A percentile compares a stretch with the other conserved stretches of the same genome.
These are phyloP conservation scores for Oscheius sp. DNA, from an alignment of 2,888 invertebrate genomes.

Conservation along the genomic window DNA sequence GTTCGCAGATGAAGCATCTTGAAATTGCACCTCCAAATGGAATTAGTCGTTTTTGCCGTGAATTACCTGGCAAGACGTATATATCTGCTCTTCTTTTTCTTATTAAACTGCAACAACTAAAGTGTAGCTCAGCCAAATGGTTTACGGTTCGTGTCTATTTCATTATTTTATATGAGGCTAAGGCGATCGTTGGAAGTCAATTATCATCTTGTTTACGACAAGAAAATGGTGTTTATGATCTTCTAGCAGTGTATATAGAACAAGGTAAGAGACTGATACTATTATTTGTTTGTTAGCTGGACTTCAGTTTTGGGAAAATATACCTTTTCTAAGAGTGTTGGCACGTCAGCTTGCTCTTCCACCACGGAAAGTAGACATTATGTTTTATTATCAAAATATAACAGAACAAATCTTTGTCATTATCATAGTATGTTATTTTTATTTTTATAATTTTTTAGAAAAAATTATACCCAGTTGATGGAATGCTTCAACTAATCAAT, in stretches of 20 bases:
- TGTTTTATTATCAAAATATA: constrained; percentile 26
- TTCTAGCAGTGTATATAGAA: not conserved
- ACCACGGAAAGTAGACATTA: not conserved
- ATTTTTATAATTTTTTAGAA: not conserved
- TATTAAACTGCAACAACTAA: not conserved
- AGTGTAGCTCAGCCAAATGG: constrained; percentile 4
- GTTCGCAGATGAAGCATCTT: not conserved
- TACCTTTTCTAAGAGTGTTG: constrained; percentile 2
- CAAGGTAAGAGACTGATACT: too few species aligned
- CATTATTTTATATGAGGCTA: not conserved
- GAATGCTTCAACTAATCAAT: constrained; percentile 13
- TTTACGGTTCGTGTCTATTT: constrained; percentile 13
- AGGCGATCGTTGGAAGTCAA: constrained; percentile 12
- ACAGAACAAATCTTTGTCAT: not conserved
- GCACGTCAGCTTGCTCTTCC: constrained; percentile 16
- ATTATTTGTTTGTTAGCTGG: too few species aligned
- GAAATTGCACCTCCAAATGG: not conserved
- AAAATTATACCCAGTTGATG: not conserved
- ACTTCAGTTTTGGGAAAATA: constrained; percentile 22
- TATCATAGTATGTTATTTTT: not conserved
- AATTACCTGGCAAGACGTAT: not conserved
- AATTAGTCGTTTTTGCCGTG: not conserved
- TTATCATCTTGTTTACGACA: constrained; percentile 1
- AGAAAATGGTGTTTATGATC: constrained; percentile 4
- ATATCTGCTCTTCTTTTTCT: not conserved